A percentile compares a stretch with the other conserved stretches of the same genome.
phyloP scores from a whole-genome alignment of 2,888 invertebrate genomes.

The Apotomis betuletana region DNA sequence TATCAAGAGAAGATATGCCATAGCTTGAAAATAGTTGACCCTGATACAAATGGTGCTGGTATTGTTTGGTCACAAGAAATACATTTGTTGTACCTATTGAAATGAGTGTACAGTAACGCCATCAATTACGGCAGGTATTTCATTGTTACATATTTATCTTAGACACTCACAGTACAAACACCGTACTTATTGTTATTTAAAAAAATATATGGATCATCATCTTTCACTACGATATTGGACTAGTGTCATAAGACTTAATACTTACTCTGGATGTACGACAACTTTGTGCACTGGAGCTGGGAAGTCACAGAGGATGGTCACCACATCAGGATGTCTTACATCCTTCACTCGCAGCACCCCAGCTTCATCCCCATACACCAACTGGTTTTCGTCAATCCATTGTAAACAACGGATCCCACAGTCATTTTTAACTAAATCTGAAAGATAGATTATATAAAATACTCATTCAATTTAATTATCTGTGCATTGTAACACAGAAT shows the following conservation, averaged over 20 bases:
- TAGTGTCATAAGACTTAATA: background rate
- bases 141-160: too few species aligned
- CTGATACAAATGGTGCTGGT: too few species aligned
- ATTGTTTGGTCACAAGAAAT: too few species aligned
- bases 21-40: too few species aligned
- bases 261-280: slow-evolving; percentile 63
- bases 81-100: too few species aligned
- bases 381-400: slow-evolving; percentile 70
- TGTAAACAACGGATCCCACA: slow-evolving; percentile 71
- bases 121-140: too few species aligned
- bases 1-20: too few species aligned
- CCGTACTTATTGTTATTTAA: too few species aligned
- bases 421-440: slow-evolving; percentile 68
- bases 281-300: slow-evolving; percentile 73
- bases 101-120: too few species aligned
- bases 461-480: background rate
- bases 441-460: slow-evolving; percentile 9
- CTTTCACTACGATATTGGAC: background rate
- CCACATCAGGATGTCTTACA: slow-evolving; percentile 59
- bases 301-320: slow-evolving; percentile 60
- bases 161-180: too few species aligned
- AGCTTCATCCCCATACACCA: slow-evolving; percentile 76
- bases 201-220: too few species aligned
- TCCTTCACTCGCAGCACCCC: slow-evolving; percentile 68
- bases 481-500: too few species aligned